Evolutionary conservation across 2,113 vertebrate genomes (phyloP).

Genomic region (Seriola aureovittata): DNA sequence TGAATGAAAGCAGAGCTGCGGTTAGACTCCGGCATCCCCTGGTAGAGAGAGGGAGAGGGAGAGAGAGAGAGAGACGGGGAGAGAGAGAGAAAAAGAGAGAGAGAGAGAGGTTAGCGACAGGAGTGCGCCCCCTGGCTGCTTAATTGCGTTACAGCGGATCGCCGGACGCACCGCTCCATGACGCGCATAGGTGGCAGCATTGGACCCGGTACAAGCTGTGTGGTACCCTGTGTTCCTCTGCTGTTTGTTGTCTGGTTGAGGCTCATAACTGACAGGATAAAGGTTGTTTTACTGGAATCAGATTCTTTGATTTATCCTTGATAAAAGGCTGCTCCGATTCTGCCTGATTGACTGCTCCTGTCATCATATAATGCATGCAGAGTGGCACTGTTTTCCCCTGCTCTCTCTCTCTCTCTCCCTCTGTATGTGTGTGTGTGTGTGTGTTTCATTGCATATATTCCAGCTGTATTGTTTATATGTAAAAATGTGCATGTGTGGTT

Average conservation of each 20-base stretch:
- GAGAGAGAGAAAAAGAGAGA: constrained; percentile 76
- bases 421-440: background rate
- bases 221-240: background rate
- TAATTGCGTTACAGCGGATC: background rate
- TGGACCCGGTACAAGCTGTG: constrained; percentile 41
- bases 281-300: constrained; percentile 22
- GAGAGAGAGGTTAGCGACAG: constrained; percentile 75
- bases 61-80: constrained; percentile 69
- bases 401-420: constrained; percentile 4
- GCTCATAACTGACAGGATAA: constrained; percentile 19
- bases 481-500: background rate
- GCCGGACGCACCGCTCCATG: constrained; percentile 28
- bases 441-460: background rate
- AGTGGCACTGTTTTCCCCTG: constrained; percentile 8
- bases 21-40: constrained; percentile 81
- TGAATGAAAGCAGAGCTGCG: constrained; percentile 88
- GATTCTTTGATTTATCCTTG: constrained; percentile 25
- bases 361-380: constrained; percentile 22
- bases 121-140: constrained; percentile 70
- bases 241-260: background rate
- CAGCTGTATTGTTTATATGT: background rate
- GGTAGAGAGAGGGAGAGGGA: constrained; percentile 72
- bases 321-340: constrained; percentile 4
- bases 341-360: constrained; percentile 38
- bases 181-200: constrained; percentile 82